Evolutionary conservation across 2,113 vertebrate species (phyloP).

Genomic region (Actenoides hombroni): DNA sequence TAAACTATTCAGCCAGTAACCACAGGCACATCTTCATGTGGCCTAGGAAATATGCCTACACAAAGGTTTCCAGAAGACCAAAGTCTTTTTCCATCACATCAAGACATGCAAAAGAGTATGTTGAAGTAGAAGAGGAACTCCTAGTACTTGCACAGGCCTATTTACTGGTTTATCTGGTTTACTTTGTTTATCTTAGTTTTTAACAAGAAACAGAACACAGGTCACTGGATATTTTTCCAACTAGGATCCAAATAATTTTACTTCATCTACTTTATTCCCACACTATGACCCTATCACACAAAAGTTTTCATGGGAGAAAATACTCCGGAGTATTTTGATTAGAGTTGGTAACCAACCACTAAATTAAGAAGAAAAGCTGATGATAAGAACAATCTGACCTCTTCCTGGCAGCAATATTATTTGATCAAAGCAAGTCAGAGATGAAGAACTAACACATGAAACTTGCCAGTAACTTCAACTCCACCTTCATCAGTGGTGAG

Average conservation of each 20-base stretch:
- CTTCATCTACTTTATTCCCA: neutral
- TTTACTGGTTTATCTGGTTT: neutral
- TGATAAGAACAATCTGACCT: neutral
- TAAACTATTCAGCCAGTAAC: neutral
- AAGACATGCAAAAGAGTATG: neutral
- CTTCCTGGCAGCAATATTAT: neutral
- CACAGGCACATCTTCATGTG: neutral
- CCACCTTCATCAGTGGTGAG: neutral
- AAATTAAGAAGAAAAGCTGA: neutral
- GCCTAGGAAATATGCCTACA: neutral
- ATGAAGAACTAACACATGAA: neutral
- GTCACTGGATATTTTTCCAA: neutral
- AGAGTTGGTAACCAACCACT: neutral
- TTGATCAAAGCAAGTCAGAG: slow-evolving; percentile 17
- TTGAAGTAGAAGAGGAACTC: neutral
- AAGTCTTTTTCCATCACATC: neutral
- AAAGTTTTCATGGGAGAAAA: neutral
- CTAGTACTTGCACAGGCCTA: neutral
- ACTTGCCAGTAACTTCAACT: slow-evolving; percentile 1
- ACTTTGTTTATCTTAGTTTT: neutral
- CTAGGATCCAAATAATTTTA: neutral
- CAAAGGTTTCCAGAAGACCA: neutral
- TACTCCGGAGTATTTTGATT: neutral
- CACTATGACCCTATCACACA: neutral
- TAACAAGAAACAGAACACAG: neutral